Evolutionary conservation across 2,113 vertebrate species (phyloP).

Genomic region (Calidris pugnax): DNA sequence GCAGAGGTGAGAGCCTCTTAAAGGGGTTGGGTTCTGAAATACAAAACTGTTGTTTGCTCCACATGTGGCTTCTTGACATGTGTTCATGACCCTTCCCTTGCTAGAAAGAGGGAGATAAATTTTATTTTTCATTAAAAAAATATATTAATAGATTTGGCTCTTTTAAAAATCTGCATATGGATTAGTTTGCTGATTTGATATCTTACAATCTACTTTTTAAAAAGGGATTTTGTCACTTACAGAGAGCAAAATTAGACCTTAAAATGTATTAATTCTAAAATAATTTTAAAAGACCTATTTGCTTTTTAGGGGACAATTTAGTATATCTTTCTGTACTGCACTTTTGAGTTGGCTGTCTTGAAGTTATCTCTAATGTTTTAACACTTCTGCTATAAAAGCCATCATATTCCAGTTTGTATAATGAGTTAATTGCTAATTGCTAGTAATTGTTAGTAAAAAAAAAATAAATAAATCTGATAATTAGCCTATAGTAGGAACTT

Average conservation of each 20-base stretch:
- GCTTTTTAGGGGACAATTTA: not conserved
- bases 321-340: not conserved
- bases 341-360: not conserved
- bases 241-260: not conserved
- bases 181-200: not conserved
- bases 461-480: not conserved
- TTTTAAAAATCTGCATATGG: not conserved
- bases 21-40: not conserved
- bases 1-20: not conserved
- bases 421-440: not conserved
- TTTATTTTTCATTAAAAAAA: not conserved
- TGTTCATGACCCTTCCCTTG: not conserved
- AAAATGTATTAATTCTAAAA: not conserved
- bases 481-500: not conserved
- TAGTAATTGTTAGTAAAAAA: not conserved
- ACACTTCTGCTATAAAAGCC: not conserved
- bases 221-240: not conserved
- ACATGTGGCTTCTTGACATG: not conserved
- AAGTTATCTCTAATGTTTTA: not conserved
- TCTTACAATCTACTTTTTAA: not conserved
- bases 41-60: not conserved
- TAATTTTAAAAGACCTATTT: not conserved
- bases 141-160: not conserved
- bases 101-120: not conserved
- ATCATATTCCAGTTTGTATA: not conserved